Base-by-base conservation (phyloP, 2,113 vertebrate genomes). In the Oxyura jamaicensis region DNA sequence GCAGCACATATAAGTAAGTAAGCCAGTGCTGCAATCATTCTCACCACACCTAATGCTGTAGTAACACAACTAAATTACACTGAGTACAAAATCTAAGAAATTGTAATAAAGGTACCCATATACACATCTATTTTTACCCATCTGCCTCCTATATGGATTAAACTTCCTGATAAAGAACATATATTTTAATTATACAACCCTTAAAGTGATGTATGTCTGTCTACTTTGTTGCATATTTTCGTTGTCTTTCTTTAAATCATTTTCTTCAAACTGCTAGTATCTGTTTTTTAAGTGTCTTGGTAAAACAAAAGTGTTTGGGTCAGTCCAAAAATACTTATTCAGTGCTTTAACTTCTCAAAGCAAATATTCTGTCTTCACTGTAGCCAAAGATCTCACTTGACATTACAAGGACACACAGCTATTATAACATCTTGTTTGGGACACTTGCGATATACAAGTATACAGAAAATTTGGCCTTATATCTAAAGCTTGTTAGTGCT, bases 341-440 rank as follows among this genome's bases (percentile, higher is more conserved):
- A 94, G 48, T 68, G 48, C 31, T 80, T 83, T 80, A 86, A 67
- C 4, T 26, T 81, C 80, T 90, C 88, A 89, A 65, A 94, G 60
- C 48, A 90, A 93, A 80, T 74, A 86, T 89, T 90, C 68, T 85
- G 56, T 25, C 36, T 82, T 92, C 39, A 5, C 55, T 88, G 95
- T 71, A 89, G 73, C 78, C 86, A 86, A 95, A 92, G 39, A 39
- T 67, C 67, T 48, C 83, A 91, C 86, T 95, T 84, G 91, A 96
- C 78, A 82, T 75, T 92, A 74, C 86, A 71, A 91, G 39, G 83
- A 88, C 78, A 91, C 66, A 33, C 56, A 90, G 29, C 13, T 46
- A 83, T 66, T 86, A 25, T 41, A 68, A 15, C 11, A 85, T 74
- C 85, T 95, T 75, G 48, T 88, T 93, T 92, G 73, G 66, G 89